These are phyloP conservation scores for Triplophysa dalaica DNA, from an alignment of 2,113 vertebrate species.

Conservation along the genomic window DNA sequence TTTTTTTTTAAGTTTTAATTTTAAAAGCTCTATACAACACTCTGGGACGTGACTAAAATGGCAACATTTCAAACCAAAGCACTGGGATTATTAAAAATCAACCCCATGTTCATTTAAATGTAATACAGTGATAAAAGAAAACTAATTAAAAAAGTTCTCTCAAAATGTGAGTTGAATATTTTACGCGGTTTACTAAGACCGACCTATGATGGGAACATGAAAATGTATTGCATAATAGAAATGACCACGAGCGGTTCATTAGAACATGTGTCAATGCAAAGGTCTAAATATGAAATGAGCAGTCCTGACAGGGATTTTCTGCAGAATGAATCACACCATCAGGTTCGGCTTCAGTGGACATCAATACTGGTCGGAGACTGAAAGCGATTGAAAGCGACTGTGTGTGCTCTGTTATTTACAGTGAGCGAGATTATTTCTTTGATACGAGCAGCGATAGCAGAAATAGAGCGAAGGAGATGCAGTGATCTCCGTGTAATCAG, in stretches of 20 bases:
- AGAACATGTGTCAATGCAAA: slow-evolving; percentile 22
- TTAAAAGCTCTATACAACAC: too few relatives aligned
- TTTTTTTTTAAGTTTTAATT: too few relatives aligned
- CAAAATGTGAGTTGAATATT: too few relatives aligned
- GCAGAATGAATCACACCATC: background rate
- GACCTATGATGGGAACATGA: too few relatives aligned
- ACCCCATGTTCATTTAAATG: background rate
- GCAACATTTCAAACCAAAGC: too few relatives aligned
- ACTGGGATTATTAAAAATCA: too few relatives aligned
- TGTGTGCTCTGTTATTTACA: slow-evolving; percentile 12
- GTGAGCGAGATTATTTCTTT: background rate
- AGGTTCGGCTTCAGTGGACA: slow-evolving; percentile 18
- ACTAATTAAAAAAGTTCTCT: background rate
- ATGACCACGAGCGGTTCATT: background rate
- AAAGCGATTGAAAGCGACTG: background rate
- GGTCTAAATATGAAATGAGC: slow-evolving; percentile 19
- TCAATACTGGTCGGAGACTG: slow-evolving; percentile 22
- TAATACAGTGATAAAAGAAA: background rate
- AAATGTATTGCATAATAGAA: background rate
- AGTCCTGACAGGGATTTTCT: background rate
- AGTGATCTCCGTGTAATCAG: slow-evolving; percentile 35
- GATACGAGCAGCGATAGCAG: background rate
- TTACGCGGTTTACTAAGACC: background rate
- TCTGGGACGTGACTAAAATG: too few relatives aligned
- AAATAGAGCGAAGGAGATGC: slow-evolving; percentile 25